These are phyloP conservation scores for Mesembrinibis cayennensis DNA, from an alignment of 2,113 vertebrate species.

Conservation along the genomic window DNA sequence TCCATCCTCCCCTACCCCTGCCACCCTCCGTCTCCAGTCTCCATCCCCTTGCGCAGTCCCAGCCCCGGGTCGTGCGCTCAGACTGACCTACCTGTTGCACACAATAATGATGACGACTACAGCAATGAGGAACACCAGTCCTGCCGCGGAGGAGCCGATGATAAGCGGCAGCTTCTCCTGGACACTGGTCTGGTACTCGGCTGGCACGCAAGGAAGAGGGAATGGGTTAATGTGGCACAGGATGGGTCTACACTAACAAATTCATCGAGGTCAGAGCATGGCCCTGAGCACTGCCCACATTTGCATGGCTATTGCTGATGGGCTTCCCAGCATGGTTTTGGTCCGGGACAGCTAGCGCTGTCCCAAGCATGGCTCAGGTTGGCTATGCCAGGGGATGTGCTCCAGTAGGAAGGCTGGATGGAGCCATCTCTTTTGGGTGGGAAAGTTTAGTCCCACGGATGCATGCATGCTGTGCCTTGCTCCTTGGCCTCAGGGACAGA, in stretches of 20 bases:
- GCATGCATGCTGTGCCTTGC: not conserved
- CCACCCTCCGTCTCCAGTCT: fast-evolving
- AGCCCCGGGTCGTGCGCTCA: fast-evolving
- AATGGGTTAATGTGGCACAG: not conserved
- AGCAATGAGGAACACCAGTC: constrained; percentile 91
- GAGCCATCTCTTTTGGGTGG: not conserved
- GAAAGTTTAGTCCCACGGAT: not conserved
- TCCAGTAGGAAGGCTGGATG: not conserved
- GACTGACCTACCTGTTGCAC: constrained; percentile 85
- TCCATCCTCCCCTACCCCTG: not conserved
- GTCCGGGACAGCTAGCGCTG: not conserved
- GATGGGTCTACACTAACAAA: no score
- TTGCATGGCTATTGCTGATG: not conserved
- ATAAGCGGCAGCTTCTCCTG: constrained; percentile 95
- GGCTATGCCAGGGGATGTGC: not conserved
- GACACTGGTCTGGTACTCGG: constrained; percentile 91
- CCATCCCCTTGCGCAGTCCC: not conserved
- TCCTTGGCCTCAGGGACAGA: not conserved
- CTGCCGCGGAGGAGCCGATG: constrained; percentile 88
- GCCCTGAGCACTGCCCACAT: not conserved
- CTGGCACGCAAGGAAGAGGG: constrained; percentile 50
- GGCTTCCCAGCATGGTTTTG: not conserved
- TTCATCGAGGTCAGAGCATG: not conserved
- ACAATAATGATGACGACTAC: constrained; percentile 87
- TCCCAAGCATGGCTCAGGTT: not conserved